phyloP scores from a whole-genome alignment of 2,888 invertebrate genomes.

The Dicyrtomina minuta region DNA sequence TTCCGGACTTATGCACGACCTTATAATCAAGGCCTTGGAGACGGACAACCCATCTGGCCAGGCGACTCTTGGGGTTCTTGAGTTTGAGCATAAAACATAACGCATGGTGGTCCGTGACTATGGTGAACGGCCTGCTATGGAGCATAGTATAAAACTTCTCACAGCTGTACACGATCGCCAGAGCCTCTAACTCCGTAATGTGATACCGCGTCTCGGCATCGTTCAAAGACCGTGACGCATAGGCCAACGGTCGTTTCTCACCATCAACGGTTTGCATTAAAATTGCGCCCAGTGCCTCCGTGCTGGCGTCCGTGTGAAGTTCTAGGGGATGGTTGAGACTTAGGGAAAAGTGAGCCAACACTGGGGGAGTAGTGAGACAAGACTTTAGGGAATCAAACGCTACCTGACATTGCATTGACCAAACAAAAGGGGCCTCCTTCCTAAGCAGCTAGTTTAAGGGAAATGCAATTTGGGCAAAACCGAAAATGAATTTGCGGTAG shows the following conservation, averaged over 20 bases:
- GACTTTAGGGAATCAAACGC: conserved; percentile 38
- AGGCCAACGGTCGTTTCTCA: not conserved
- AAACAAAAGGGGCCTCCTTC: conserved; percentile 35
- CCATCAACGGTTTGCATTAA: not conserved
- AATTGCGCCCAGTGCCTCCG: not conserved
- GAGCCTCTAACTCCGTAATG: not conserved
- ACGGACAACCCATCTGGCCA: not conserved
- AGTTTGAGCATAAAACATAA: not conserved
- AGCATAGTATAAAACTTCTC: not conserved
- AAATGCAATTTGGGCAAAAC: conserved; percentile 35
- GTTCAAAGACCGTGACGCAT: not conserved
- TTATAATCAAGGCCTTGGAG: not conserved
- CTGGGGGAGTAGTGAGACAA: too few species aligned
- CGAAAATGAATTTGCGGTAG: conserved; percentile 44
- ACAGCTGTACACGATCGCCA: not conserved
- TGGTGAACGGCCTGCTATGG: not conserved
- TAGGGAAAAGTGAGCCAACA: too few species aligned
- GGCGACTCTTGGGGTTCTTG: not conserved
- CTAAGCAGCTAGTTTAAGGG: conserved; percentile 34
- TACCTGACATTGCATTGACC: conserved; percentile 18
- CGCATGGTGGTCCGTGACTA: not conserved
- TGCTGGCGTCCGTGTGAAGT: not conserved
- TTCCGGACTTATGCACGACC: too few species aligned
- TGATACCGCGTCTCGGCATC: not conserved
- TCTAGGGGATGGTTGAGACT: too few species aligned